phyloP scores from a whole-genome alignment of 2,888 invertebrate species.

The Dromius quadrimaculatus region DNA sequence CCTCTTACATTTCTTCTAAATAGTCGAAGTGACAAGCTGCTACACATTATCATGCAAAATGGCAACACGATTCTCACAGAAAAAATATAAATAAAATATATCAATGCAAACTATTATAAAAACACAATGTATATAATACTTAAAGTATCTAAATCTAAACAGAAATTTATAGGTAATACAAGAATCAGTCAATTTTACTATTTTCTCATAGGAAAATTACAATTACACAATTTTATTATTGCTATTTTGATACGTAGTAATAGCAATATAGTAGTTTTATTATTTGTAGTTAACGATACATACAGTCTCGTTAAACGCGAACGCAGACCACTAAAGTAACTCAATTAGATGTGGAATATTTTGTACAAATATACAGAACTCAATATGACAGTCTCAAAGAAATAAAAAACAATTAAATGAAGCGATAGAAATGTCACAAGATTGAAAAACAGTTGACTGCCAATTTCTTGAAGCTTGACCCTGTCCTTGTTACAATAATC shows the following conservation, averaged over 20 bases:
- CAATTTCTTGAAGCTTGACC: too few species aligned
- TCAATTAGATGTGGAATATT: not conserved
- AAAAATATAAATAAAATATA: too few species aligned
- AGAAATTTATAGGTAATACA: slow-evolving; percentile 13
- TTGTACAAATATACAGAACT: too few species aligned
- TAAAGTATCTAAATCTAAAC: not conserved
- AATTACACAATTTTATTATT: not conserved
- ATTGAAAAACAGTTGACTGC: too few species aligned
- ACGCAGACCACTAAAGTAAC: slow-evolving; percentile 23
- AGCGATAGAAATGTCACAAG: too few species aligned
- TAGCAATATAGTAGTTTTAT: not conserved
- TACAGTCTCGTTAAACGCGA: slow-evolving; percentile 20
- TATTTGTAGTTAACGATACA: slow-evolving; percentile 6
- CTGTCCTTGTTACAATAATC: too few species aligned
- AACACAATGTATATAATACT: slow-evolving; percentile 8
- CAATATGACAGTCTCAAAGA: too few species aligned
- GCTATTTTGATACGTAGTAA: not conserved
- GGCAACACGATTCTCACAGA: slow-evolving; percentile 27
- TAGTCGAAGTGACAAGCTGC: slow-evolving; percentile 19
- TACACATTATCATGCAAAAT: slow-evolving; percentile 1
- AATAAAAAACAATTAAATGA: too few species aligned
- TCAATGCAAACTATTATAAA: slow-evolving; percentile 18
- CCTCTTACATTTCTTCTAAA: slow-evolving; percentile 18
- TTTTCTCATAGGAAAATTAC: slow-evolving; percentile 15
- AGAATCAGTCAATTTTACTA: slow-evolving; percentile 27